phyloP scores from a whole-genome alignment of 2,797 vertebrate genomes.

The Etheostoma perlongum region DNA sequence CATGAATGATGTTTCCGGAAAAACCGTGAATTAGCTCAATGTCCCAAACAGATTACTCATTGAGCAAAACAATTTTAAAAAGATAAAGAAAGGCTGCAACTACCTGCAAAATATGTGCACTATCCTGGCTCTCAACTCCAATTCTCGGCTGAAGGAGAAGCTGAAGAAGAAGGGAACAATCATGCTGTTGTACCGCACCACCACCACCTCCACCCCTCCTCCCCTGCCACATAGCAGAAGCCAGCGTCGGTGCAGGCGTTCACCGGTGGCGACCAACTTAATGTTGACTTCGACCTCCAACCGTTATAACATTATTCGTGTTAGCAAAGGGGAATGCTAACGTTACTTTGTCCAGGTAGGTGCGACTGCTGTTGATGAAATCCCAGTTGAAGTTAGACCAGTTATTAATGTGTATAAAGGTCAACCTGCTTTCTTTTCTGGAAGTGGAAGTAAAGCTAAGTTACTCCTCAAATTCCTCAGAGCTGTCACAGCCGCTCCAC shows the following conservation, averaged over 20 bases:
- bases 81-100: not conserved
- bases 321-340: slow-evolving; percentile 20
- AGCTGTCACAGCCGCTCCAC: slow-evolving; percentile 73
- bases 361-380: not conserved
- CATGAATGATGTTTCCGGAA: slow-evolving; percentile 22
- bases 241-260: slow-evolving; percentile 59
- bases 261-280: slow-evolving; percentile 55
- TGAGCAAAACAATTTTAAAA: not conserved
- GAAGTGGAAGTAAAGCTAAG: slow-evolving; percentile 17
- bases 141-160: slow-evolving; percentile 51
- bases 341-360: slow-evolving; percentile 45
- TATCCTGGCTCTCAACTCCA: slow-evolving; percentile 29
- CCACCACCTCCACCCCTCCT: slow-evolving; percentile 43
- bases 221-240: slow-evolving; percentile 77
- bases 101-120: slow-evolving; percentile 52
- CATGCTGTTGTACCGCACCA: slow-evolving; percentile 75
- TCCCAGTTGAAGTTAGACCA: accelerated
- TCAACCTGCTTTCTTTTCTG: not conserved
- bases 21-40: not conserved
- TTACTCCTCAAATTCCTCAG: slow-evolving; percentile 22
- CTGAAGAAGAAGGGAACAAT: slow-evolving; percentile 74
- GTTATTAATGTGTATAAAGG: slow-evolving; percentile 9
- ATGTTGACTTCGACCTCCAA: slow-evolving; percentile 56
- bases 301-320: not conserved
- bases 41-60: slow-evolving; percentile 2